Evolutionary conservation across 2,113 vertebrate genomes (phyloP).

Genomic region (Craseonycteris thonglongyai): DNA sequence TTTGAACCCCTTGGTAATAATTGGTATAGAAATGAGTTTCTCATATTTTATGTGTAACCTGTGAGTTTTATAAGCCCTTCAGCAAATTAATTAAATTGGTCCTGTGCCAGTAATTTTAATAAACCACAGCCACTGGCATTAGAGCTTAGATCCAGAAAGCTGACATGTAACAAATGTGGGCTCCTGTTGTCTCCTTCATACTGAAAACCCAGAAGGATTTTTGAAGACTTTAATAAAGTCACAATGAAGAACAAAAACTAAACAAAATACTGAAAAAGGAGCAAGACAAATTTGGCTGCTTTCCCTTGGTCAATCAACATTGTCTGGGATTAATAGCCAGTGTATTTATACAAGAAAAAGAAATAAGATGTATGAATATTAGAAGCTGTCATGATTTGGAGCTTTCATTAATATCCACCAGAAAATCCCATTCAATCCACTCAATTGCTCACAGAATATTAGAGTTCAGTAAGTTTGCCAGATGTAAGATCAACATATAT

Average conservation of each 20-base stretch:
- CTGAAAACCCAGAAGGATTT: not conserved
- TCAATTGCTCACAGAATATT: not conserved
- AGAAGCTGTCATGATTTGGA: not conserved
- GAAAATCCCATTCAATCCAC: not conserved
- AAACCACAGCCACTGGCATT: not conserved
- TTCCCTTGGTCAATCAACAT: not conserved
- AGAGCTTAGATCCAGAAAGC: slow-evolving; percentile 2
- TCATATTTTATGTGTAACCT: not conserved
- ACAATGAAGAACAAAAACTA: not conserved
- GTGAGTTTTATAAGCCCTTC: slow-evolving; percentile 34
- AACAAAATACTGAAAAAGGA: not conserved
- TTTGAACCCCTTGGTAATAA: not conserved
- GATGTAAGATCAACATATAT: not conserved
- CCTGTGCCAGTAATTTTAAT: slow-evolving; percentile 20
- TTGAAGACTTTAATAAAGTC: not conserved
- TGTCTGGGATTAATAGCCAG: not conserved
- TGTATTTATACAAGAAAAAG: slow-evolving; percentile 33
- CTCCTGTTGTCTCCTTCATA: not conserved
- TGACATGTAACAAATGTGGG: not conserved
- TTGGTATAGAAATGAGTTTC: slow-evolving; percentile 25
- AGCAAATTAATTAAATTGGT: slow-evolving; percentile 58
- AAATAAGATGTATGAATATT: not conserved
- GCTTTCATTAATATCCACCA: not conserved
- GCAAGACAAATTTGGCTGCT: not conserved
- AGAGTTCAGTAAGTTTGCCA: not conserved